Evolutionary conservation across 1,140 invertebrate species (phyloP).

Genomic region (Achroia grisella): DNA sequence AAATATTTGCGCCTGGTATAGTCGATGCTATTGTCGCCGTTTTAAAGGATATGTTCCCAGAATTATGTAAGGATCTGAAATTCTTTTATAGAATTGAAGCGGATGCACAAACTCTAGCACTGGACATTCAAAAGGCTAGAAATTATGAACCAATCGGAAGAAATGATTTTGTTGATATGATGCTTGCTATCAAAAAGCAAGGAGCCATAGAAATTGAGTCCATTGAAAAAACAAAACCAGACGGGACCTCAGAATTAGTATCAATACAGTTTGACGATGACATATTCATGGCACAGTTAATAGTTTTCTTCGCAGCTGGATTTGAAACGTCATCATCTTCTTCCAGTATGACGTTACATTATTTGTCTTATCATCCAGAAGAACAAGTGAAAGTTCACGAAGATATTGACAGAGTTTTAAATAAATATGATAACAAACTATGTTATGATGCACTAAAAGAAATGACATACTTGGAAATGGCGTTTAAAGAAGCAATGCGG

Average conservation of each 20-base stretch:
- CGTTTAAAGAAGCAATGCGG: constrained; percentile 34
- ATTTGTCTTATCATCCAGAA: constrained; percentile 58
- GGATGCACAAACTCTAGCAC: background rate
- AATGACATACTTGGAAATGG: constrained; percentile 71
- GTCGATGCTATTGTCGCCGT: background rate
- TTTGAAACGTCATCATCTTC: constrained; percentile 68
- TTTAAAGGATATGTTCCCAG: background rate
- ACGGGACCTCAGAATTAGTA: constrained; percentile 6
- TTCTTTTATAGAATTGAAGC: background rate
- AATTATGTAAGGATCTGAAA: background rate
- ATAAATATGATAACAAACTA: constrained; percentile 59
- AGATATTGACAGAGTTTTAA: constrained; percentile 60
- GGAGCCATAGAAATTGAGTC: constrained; percentile 9
- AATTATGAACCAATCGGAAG: constrained; percentile 41
- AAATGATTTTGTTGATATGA: constrained; percentile 72
- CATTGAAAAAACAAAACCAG: constrained; percentile 35
- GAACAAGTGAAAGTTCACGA: constrained; percentile 61
- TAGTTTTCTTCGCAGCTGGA: constrained; percentile 72
- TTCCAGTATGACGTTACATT: constrained; percentile 61
- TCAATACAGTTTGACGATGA: constrained; percentile 18
- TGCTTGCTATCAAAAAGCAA: constrained; percentile 58
- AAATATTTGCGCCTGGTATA: background rate
- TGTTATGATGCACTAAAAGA: constrained; percentile 74
- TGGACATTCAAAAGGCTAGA: constrained; percentile 47
- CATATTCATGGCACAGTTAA: constrained; percentile 60